phyloP scores from a whole-genome alignment of 2,113 vertebrate species.

The Bujurquina vittata region DNA sequence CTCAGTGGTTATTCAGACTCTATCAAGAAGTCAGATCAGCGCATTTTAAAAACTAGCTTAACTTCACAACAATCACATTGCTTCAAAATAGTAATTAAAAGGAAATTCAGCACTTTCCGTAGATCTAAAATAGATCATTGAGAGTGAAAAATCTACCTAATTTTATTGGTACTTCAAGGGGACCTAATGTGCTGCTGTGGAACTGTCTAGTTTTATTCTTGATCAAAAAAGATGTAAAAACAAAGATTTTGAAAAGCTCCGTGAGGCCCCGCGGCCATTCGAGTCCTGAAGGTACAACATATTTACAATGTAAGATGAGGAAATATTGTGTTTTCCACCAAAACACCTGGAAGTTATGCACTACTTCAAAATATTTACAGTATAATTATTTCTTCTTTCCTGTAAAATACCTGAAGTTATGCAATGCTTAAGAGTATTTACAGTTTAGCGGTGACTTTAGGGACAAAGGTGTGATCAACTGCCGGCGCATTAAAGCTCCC shows the following conservation, averaged over 20 bases:
- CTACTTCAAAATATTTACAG: background rate
- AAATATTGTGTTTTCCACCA: background rate
- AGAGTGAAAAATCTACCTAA: rapidly evolving
- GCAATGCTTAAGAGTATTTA: background rate
- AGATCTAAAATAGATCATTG: background rate
- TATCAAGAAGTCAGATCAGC: background rate
- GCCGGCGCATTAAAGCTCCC: background rate
- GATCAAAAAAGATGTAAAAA: background rate
- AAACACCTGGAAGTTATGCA: background rate
- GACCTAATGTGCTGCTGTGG: background rate
- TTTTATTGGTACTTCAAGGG: background rate
- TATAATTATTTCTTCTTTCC: background rate
- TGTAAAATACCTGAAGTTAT: background rate
- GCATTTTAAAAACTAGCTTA: rapidly evolving
- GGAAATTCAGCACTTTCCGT: background rate
- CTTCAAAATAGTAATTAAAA: background rate
- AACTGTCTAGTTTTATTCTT: background rate
- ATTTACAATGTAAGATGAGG: background rate
- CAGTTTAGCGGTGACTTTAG: background rate
- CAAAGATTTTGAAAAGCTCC: background rate
- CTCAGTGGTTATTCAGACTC: background rate
- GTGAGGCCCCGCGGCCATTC: too few species aligned
- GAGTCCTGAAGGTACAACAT: background rate
- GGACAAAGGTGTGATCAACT: background rate
- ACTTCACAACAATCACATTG: background rate